Evolutionary conservation across 2,888 invertebrate genomes (phyloP), one percentile per base, ranked within the genome.

Genomic region (Acanthococcus lagerstroemiae): DNA sequence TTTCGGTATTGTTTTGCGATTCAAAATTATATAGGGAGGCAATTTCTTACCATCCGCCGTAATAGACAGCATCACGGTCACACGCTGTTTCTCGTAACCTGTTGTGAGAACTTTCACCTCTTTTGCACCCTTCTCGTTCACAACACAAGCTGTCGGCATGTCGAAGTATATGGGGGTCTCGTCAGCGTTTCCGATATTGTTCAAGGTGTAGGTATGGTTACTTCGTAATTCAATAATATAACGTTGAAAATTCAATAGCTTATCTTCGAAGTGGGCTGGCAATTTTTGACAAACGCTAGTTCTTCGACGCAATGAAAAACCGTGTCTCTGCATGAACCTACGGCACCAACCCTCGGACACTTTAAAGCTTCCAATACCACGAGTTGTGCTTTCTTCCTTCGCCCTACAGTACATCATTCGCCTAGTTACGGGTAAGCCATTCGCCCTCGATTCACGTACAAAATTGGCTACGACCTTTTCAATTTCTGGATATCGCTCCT

Each of bases 361-460:
- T 48, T 48, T 48, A 17, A 48, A 48, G n/a, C n/a, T 48, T 17
- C 6, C 48, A 48, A 48, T 48, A 48, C n/a, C n/a, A 48, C 48
- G 19, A 48, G n/a, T 17, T 17, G 12, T 17, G n/a, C 7, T 6
- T 48, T 48, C 48, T 48, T 48, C 19, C 17, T 48, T 48, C 9
- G 48, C 48, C 17, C n/a, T 48, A 15, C 12, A 17, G 19, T 6
- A n/a, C 12, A 48, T 17, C 7, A 48, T 7, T 9, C 17, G 48
- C 12, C 5, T 17, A 48, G 7, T 48, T 6, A 48, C 48, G 6
- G 48, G 48, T 15, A 5, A n/a, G 17, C 9, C 9, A 15, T 9
- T 48, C 6, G 17, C 6, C 19, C 48, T 17, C 9, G 6, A 48
- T 9, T 48, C 48, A 48, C 48, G 19, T 9, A 48, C n/a, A 17